Evolutionary conservation across 2,113 vertebrate species (phyloP).

Genomic region (Xyliphius kryptos): DNA sequence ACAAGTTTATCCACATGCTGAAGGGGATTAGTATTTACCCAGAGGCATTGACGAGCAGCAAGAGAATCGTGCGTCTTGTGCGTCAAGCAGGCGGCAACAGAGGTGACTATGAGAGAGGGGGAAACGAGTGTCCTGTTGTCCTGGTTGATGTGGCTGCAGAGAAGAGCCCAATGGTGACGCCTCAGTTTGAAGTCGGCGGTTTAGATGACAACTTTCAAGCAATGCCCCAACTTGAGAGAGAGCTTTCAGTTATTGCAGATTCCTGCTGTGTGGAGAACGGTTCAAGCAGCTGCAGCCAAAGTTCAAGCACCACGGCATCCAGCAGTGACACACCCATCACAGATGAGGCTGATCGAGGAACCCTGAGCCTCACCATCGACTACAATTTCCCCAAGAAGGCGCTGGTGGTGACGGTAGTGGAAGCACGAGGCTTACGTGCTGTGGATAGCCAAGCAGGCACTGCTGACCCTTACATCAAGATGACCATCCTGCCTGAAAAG

Average conservation of each 20-base stretch:
- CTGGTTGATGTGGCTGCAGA: conserved; percentile 65
- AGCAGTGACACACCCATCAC: conserved; percentile 76
- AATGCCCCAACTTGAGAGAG: conserved; percentile 58
- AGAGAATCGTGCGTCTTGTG: conserved; percentile 70
- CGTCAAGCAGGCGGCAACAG: conserved; percentile 45
- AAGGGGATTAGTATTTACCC: conserved; percentile 67
- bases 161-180: conserved; percentile 61
- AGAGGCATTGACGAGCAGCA: conserved; percentile 85
- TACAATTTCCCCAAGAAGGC: conserved; percentile 98
- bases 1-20: conserved; percentile 94
- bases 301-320: conserved; percentile 66
- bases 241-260: conserved; percentile 72
- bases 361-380: conserved; percentile 85
- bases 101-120: conserved; percentile 16
- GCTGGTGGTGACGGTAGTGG: conserved; percentile 89
- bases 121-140: conserved; percentile 50
- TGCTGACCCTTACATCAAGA: conserved; percentile 93
- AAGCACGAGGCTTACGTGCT: conserved; percentile 80
- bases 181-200: conserved; percentile 60
- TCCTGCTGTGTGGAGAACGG: conserved; percentile 73
- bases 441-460: conserved; percentile 83
- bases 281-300: conserved; percentile 67
- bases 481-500: conserved; percentile 95
- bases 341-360: conserved; percentile 67
- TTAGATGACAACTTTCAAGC: conserved; percentile 47